Base-by-base conservation (phyloP, 1,140 invertebrate species). In the Popillia japonica region DNA sequence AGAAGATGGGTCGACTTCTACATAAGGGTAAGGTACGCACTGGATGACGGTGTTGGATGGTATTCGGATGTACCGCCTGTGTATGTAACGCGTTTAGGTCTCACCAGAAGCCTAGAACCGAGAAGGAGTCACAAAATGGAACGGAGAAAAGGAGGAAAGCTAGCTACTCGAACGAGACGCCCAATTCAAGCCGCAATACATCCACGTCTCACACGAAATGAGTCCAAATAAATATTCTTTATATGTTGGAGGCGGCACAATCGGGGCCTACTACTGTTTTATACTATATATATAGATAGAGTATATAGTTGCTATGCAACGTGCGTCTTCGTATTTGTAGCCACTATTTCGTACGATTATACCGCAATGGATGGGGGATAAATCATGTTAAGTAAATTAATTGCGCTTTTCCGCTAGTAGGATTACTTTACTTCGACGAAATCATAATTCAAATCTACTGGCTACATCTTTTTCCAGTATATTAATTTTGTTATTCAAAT, bases 171-270 rank as follows among this genome's bases (percentile, higher is more conserved):
- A 76, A 76, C 75, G 42, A 48, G 44, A 76, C 75, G 75, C 42
- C 75, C 75, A 76, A 76, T 76, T 61, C 75, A 17, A 59, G 55
- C 42, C 75, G 75, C 75, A 76, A 76, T 76, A 61, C 75, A 76
- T 76, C 75, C 55, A 76, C 75, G 75, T 76, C 75, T 44, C 75
- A 23, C 75, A 59, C 75, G 42, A 76, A 76, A 76, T 42, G 75
- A 61, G 75, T 44, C 20, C 75, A 76, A 76, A 76, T 76, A 76
- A 76, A 76, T 76, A 76, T 76, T 59, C 75, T 76, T 76, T 76
- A 76, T 76, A 44, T 76, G 42, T 76, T 68, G 61, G 61, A 68
- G 61, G 61, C 61, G 61, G 61, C 20, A 23, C 61, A 68, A 68
- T 68, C 61, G 61, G n/a, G 27, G 61, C 61, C 61, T 68, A 68